phyloP scores from a whole-genome alignment of 2,888 invertebrate species.

The Glaucopsyche alexis region DNA sequence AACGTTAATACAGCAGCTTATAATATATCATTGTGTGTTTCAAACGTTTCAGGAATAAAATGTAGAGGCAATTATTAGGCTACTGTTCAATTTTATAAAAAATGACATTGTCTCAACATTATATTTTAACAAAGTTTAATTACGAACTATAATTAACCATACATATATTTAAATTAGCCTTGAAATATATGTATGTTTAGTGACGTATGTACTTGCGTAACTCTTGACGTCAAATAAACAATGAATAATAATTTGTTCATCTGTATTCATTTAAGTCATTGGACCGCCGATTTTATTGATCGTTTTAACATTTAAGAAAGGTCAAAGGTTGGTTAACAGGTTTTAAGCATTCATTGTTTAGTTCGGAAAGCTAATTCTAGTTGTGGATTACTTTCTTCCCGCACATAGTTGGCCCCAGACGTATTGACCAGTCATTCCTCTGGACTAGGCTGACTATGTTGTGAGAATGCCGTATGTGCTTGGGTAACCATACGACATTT shows the following conservation, averaged over 20 bases:
- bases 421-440: no score
- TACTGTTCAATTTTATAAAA: neutral
- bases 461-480: no score
- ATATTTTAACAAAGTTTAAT: neutral
- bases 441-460: no score
- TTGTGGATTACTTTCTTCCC: slow-evolving; percentile 10
- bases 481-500: no score
- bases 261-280: slow-evolving; percentile 35
- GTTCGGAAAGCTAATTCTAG: neutral
- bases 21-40: neutral
- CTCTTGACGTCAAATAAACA: slow-evolving; percentile 31
- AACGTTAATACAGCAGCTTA: no score
- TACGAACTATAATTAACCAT: slow-evolving; percentile 23
- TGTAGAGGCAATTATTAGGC: neutral
- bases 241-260: slow-evolving; percentile 33
- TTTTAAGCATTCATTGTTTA: slow-evolving; percentile 9
- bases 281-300: slow-evolving; percentile 34
- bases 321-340: slow-evolving; percentile 19
- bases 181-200: slow-evolving; percentile 20
- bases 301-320: slow-evolving; percentile 32
- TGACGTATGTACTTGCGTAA: slow-evolving; percentile 30
- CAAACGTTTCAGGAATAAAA: slow-evolving; percentile 9
- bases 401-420: no score
- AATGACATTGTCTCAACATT: neutral
- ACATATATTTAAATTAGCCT: slow-evolving; percentile 26